These are phyloP conservation scores for Cephus nigrinus DNA, from an alignment of 2,888 invertebrate genomes.

Conservation along the genomic window DNA sequence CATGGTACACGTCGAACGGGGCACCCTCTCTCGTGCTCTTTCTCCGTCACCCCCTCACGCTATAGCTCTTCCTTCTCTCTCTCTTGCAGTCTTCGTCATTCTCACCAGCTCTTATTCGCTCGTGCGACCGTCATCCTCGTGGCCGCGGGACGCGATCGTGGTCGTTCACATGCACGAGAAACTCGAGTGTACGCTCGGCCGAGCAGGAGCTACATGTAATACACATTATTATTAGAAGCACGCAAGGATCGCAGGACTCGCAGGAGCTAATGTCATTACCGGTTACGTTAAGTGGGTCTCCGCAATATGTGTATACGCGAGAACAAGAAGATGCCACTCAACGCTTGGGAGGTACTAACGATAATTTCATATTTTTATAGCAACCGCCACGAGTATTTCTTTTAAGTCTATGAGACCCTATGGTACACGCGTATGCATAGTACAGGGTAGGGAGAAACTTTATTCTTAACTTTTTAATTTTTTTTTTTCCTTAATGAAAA, in stretches of 20 bases:
- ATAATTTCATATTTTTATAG: not conserved
- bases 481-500: not conserved
- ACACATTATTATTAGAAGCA: constrained; percentile 5
- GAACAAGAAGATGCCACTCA: not conserved
- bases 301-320: not conserved
- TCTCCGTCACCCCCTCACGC: constrained; percentile 14
- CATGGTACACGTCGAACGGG: constrained; percentile 16
- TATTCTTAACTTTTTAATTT: not conserved
- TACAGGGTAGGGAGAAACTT: not conserved
- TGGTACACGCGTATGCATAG: not conserved
- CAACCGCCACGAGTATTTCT: not conserved
- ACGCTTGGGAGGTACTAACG: not conserved
- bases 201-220: not conserved
- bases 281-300: constrained; percentile 1
- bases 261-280: not conserved
- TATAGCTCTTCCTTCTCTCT: not conserved
- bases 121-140: not conserved
- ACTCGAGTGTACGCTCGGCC: not conserved
- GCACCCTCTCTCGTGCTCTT: constrained; percentile 1
- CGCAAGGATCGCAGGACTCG: constrained; percentile 4
- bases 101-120: too few species aligned
- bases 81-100: too few species aligned
- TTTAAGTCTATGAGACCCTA: not conserved
- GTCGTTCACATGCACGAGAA: not conserved
- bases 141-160: not conserved